These are phyloP conservation scores for Oreochromis aureus DNA, from an alignment of 2,113 vertebrate genomes.

Conservation along the genomic window DNA sequence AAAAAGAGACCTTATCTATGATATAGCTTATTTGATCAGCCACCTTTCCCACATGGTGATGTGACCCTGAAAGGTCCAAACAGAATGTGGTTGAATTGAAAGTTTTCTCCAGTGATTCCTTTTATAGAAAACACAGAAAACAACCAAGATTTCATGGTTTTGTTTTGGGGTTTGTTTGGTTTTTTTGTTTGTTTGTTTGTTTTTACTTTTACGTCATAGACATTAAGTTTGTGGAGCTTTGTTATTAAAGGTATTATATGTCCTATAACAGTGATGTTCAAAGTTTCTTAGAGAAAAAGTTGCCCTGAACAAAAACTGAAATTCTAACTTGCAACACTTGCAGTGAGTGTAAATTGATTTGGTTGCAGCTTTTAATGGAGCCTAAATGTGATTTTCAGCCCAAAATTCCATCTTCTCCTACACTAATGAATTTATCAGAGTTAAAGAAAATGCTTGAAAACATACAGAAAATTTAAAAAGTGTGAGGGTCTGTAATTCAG, in stretches of 20 bases:
- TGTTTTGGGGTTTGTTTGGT: background rate
- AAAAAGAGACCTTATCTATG: background rate
- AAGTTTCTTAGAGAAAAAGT: background rate
- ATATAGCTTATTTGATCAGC: background rate
- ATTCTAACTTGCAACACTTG: background rate
- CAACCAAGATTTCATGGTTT: background rate
- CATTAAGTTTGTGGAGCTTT: background rate
- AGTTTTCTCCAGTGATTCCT: background rate
- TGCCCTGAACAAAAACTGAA: background rate
- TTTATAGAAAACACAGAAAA: background rate
- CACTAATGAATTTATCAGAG: background rate
- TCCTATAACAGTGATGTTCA: background rate
- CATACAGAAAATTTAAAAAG: background rate
- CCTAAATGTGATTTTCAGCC: background rate
- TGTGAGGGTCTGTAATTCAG: background rate
- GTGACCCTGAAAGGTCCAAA: background rate
- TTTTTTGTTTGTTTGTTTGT: background rate
- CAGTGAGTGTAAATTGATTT: background rate
- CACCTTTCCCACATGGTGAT: background rate
- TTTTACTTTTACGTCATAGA: accelerated
- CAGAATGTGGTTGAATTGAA: background rate
- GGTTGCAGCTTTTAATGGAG: background rate
- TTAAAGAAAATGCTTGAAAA: background rate
- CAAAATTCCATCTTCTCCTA: background rate
- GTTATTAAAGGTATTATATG: background rate